Percentiles rank a stretch among this genome's conserved stretches.
These are phyloP conservation scores for Agriotes lineatus DNA, from an alignment of 2,888 invertebrate genomes.

Conservation along the genomic window DNA sequence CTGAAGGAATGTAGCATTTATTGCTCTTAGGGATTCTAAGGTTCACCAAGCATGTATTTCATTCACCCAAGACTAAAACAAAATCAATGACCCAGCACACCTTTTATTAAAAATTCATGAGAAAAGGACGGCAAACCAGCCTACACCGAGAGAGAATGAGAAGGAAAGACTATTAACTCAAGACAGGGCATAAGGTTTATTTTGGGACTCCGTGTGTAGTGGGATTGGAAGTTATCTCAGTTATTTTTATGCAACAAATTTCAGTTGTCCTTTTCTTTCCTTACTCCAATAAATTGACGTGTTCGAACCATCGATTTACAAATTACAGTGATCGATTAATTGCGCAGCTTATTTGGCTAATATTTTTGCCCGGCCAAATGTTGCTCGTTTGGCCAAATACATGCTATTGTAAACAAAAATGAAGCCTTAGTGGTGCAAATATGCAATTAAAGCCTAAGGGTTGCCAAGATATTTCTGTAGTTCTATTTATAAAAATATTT, in stretches of 20 bases:
- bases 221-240: slow-evolving; percentile 55
- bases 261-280: slow-evolving; percentile 43
- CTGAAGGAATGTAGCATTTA: too few relatives aligned
- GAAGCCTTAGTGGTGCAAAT: too few relatives aligned
- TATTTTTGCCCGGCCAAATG: neutral
- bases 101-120: slow-evolving; percentile 40
- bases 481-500: too few relatives aligned
- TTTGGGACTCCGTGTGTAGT: slow-evolving; percentile 52
- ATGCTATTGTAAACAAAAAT: neutral
- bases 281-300: neutral
- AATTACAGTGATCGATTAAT: slow-evolving; percentile 1
- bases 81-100: slow-evolving; percentile 44
- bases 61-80: slow-evolving; percentile 38
- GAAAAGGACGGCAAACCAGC: slow-evolving; percentile 25
- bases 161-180: slow-evolving; percentile 51
- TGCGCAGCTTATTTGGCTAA: slow-evolving; percentile 2
- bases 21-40: too few relatives aligned
- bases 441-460: too few relatives aligned
- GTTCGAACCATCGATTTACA: slow-evolving; percentile 1
- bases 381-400: neutral
- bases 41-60: slow-evolving; percentile 11
- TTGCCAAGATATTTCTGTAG: too few relatives aligned
- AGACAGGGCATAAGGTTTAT: slow-evolving; percentile 54
- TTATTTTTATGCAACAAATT: slow-evolving; percentile 57
- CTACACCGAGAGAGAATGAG: slow-evolving; percentile 46